These are phyloP conservation scores for Cepphus grylle DNA, from an alignment of 2,113 vertebrate genomes.

Conservation along the genomic window DNA sequence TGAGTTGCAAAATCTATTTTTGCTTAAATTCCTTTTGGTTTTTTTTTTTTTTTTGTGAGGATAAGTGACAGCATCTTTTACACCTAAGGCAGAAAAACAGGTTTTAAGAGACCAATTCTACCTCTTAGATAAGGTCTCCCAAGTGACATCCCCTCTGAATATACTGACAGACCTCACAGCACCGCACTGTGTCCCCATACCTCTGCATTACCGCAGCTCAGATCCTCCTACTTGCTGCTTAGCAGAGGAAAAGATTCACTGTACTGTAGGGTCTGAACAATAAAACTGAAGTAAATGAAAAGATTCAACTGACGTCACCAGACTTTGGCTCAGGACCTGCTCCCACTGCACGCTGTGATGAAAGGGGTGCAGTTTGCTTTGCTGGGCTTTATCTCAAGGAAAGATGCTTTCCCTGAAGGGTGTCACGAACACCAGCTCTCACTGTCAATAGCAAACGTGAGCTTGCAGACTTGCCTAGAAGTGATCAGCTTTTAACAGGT, in stretches of 20 bases:
- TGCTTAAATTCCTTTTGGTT: not conserved
- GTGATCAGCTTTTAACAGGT: not conserved
- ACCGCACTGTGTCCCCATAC: not conserved
- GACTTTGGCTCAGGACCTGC: not conserved
- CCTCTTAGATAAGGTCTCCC: not conserved
- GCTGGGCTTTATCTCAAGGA: not conserved
- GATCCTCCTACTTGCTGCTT: not conserved
- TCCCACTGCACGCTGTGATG: not conserved
- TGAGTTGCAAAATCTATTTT: not conserved
- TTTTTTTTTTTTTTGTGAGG: not conserved
- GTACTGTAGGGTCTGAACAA: not conserved
- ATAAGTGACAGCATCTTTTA: not conserved
- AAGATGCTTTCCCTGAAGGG: not conserved
- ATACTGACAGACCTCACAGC: not conserved
- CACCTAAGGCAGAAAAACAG: not conserved
- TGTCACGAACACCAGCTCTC: not conserved
- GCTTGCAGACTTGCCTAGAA: not conserved
- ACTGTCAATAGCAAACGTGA: not conserved
- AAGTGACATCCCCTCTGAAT: not conserved
- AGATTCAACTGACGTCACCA: not conserved
- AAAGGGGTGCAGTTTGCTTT: not conserved
- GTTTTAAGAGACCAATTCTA: not conserved
- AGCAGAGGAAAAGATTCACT: not conserved
- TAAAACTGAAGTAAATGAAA: not conserved
- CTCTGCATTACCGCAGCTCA: not conserved